These are phyloP conservation scores for Lomographa bimaculata DNA, from an alignment of 2,888 invertebrate genomes.

Conservation along the genomic window DNA sequence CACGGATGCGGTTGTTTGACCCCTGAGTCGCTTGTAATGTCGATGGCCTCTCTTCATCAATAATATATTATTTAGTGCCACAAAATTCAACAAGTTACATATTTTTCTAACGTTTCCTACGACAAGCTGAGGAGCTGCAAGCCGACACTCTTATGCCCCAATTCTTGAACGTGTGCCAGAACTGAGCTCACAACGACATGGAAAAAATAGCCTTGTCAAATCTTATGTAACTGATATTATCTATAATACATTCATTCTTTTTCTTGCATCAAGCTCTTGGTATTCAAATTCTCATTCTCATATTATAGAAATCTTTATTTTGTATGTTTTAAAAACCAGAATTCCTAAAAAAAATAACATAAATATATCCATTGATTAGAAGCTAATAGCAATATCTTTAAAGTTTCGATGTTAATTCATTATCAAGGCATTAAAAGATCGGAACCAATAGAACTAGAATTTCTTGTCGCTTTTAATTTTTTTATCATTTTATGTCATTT, in stretches of 20 bases:
- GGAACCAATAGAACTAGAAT: background rate
- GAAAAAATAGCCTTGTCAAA: slow-evolving; percentile 77
- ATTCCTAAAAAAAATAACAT: too few species aligned
- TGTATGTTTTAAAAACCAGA: too few species aligned
- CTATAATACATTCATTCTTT: too few species aligned
- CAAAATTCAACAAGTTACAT: too few species aligned
- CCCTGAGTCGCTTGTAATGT: slow-evolving; percentile 2
- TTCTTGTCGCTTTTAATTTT: background rate
- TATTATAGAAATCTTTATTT: too few species aligned
- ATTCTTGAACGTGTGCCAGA: slow-evolving; percentile 71
- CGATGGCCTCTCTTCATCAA: slow-evolving; percentile 1
- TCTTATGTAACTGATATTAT: slow-evolving; percentile 56
- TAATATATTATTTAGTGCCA: background rate
- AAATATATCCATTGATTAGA: too few species aligned
- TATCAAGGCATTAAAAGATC: slow-evolving; percentile 1
- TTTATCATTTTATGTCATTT: too few species aligned
- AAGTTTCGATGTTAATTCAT: slow-evolving; percentile 1
- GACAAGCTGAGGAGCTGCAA: slow-evolving; percentile 36
- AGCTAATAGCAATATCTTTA: too few species aligned
- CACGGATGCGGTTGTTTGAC: slow-evolving; percentile 2
- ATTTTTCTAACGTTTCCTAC: slow-evolving; percentile 7
- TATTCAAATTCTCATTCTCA: too few species aligned
- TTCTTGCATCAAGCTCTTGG: too few species aligned
- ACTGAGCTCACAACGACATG: slow-evolving; percentile 65
- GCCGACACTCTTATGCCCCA: slow-evolving; percentile 48